These are phyloP conservation scores for Crotophaga sulcirostris DNA, from an alignment of 2,113 vertebrate genomes.

Conservation along the genomic window DNA sequence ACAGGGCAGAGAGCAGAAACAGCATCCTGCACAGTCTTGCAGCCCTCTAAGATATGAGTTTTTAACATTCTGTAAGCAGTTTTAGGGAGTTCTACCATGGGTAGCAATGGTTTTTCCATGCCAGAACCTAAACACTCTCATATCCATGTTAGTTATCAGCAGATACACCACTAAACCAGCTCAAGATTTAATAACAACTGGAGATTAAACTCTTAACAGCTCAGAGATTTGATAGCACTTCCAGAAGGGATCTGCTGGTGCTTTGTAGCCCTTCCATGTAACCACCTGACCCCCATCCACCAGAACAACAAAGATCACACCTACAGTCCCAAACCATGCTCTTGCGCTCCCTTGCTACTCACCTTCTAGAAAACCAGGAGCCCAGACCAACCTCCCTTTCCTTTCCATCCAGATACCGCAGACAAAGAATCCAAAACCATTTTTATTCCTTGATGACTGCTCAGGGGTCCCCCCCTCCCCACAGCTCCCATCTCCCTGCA, in stretches of 20 bases:
- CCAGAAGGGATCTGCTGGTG: neutral
- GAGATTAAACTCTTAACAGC: neutral
- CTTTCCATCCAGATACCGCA: neutral
- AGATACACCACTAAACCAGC: neutral
- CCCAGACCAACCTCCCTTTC: too few species aligned
- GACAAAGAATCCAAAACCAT: too few species aligned
- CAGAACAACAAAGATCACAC: neutral
- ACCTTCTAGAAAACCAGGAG: neutral
- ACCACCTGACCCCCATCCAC: neutral
- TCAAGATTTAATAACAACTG: neutral
- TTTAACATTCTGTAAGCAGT: neutral
- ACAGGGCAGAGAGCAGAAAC: neutral
- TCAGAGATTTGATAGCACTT: neutral
- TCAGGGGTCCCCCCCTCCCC: too few species aligned
- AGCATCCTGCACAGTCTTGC: neutral
- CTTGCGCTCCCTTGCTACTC: neutral
- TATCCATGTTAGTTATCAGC: neutral
- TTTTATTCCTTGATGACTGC: neutral
- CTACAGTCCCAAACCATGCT: rapidly evolving
- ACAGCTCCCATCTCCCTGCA: too few species aligned
- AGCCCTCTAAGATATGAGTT: neutral
- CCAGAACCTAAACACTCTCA: neutral
- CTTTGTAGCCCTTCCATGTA: neutral
- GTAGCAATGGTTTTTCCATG: neutral
- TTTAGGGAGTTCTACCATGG: neutral